phyloP scores from a whole-genome alignment of 23 tunicate genomes.

The Clavelina lepadiformis region DNA sequence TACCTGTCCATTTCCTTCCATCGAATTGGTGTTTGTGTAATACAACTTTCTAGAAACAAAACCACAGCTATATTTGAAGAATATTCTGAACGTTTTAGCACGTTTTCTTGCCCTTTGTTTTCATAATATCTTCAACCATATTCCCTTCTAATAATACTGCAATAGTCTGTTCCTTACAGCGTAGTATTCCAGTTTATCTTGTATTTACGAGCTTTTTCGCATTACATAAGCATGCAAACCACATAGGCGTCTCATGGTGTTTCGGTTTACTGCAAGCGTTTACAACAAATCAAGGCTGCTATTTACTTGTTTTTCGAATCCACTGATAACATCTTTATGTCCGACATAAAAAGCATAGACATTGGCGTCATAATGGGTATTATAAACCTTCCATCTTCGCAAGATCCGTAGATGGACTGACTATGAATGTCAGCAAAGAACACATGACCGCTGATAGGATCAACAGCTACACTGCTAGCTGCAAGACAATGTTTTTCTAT shows the following conservation, averaged over 20 bases:
- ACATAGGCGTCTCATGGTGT: neutral
- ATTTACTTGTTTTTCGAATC: slow-evolving; percentile 21
- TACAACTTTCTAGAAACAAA: slow-evolving; percentile 36
- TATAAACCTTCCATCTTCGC: neutral
- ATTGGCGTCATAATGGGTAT: slow-evolving; percentile 10
- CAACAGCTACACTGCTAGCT: slow-evolving; percentile 15
- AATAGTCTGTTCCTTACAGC: too few species aligned
- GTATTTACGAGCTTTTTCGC: too few species aligned
- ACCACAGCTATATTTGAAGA: too few species aligned
- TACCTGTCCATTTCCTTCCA: slow-evolving; percentile 45
- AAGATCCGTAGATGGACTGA: slow-evolving; percentile 9
- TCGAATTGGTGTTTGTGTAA: slow-evolving; percentile 48
- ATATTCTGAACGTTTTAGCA: too few species aligned
- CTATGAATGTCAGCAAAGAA: slow-evolving; percentile 6
- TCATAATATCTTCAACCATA: too few species aligned
- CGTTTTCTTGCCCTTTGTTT: too few species aligned
- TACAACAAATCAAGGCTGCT: too few species aligned
- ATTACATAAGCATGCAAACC: neutral
- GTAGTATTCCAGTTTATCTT: too few species aligned
- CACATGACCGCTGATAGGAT: slow-evolving; percentile 7
- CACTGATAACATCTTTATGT: slow-evolving; percentile 7
- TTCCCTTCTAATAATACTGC: too few species aligned
- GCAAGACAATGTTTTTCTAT: too few species aligned
- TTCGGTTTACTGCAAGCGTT: neutral
- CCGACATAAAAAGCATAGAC: neutral